Conservation (phyloP, 2,797 vertebrate species). For the Danio choprae region DNA sequence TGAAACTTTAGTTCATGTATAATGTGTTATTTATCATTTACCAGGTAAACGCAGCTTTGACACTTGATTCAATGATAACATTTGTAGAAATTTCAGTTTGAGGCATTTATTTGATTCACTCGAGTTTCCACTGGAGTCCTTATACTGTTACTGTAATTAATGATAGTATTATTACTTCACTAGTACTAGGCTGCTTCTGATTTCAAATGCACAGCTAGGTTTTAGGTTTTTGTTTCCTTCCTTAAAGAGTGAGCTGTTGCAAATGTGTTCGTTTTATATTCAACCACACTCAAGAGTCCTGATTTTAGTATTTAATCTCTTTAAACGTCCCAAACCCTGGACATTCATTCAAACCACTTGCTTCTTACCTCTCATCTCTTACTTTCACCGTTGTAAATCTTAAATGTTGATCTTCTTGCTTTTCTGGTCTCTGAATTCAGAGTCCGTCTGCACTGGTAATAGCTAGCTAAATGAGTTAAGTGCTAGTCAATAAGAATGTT, state of each 20-base stretch:
- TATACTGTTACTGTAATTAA: constrained; percentile 45
- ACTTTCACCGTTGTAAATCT: constrained; percentile 2
- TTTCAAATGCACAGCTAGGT: constrained; percentile 52
- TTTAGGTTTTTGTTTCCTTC: constrained; percentile 33
- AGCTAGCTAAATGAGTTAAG: not conserved
- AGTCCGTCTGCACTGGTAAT: not conserved
- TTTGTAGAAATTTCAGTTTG: constrained; percentile 15
- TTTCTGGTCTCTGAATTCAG: not conserved
- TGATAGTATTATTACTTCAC: constrained; percentile 31
- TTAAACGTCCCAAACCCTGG: not conserved
- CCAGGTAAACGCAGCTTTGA: not conserved
- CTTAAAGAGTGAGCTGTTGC: not conserved
- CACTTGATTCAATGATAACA: not conserved
- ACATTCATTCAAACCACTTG: not conserved
- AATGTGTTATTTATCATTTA: not conserved
- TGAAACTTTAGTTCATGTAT: not conserved
- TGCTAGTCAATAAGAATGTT: constrained; percentile 46
- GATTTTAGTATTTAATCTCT: not conserved
- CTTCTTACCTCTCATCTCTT: constrained; percentile 1
- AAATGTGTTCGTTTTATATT: not conserved
- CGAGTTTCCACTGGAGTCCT: constrained; percentile 45
- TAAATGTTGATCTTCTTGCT: constrained; percentile 7
- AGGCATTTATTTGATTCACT: constrained; percentile 5
- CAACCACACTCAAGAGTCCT: too few relatives aligned
- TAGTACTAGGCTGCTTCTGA: constrained; percentile 58